Evolutionary conservation across 2,888 invertebrate species (phyloP).

Genomic region (Frankliniella intonsa): DNA sequence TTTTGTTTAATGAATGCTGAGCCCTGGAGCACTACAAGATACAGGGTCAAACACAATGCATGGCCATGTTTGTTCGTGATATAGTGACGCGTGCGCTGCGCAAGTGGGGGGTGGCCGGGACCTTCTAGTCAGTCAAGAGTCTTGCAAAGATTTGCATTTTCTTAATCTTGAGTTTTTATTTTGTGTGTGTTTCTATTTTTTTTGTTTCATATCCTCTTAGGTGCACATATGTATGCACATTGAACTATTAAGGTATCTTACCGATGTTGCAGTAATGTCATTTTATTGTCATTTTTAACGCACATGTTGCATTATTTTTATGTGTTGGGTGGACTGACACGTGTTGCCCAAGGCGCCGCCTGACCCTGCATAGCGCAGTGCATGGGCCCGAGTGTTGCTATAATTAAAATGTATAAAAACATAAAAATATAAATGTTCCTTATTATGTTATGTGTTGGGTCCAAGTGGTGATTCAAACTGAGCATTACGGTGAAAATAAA

Average conservation of each 20-base stretch:
- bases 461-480: background rate
- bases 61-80: conserved; percentile 25
- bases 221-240: background rate
- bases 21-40: background rate
- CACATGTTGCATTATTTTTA: conserved; percentile 21
- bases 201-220: background rate
- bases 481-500: background rate
- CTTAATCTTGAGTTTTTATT: conserved; percentile 25
- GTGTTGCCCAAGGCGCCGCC: background rate
- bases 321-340: conserved; percentile 24
- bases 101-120: conserved; percentile 22
- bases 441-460: conserved; percentile 8
- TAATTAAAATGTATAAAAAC: conserved; percentile 21
- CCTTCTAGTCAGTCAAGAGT: conserved; percentile 26
- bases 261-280: background rate
- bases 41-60: conserved; percentile 19
- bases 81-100: conserved; percentile 19
- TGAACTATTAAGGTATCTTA: background rate
- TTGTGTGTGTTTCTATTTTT: background rate
- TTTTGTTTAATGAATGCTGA: conserved; percentile 14
- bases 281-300: conserved; percentile 25
- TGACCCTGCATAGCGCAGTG: conserved; percentile 6
- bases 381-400: background rate
- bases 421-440: conserved; percentile 27
- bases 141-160: conserved; percentile 27